phyloP scores from a whole-genome alignment of 2,797 vertebrate species.

The Apogon hyalosoma region DNA sequence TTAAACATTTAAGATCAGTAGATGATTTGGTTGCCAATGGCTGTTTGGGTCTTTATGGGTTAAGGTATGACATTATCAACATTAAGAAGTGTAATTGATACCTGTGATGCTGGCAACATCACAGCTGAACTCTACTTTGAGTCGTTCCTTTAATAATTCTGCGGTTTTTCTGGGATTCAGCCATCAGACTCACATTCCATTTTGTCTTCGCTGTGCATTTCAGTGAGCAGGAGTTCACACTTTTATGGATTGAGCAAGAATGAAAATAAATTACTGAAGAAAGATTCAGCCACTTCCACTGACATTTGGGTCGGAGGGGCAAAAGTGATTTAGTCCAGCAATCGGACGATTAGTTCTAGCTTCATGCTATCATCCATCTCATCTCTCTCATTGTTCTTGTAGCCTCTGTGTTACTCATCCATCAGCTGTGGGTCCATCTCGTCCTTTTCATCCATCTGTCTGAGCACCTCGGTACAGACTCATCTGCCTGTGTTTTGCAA shows the following conservation, averaged over 20 bases:
- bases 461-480: neutral
- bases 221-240: neutral
- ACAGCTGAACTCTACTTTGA: too few relatives aligned
- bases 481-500: neutral
- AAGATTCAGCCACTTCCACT: conserved; percentile 10
- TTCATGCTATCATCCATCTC: conserved; percentile 25
- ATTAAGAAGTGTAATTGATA: too few relatives aligned
- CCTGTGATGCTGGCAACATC: too few relatives aligned
- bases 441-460: conserved; percentile 6
- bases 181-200: too few relatives aligned
- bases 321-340: conserved; percentile 46
- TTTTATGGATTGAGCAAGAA: conserved; percentile 8
- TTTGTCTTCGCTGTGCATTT: neutral
- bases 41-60: too few relatives aligned
- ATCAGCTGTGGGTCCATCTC: conserved; percentile 14
- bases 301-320: conserved; percentile 30
- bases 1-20: too few relatives aligned
- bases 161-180: too few relatives aligned
- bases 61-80: too few relatives aligned
- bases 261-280: conserved; percentile 33
- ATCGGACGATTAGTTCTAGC: conserved; percentile 49
- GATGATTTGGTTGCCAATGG: too few relatives aligned
- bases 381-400: conserved; percentile 17
- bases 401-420: conserved; percentile 17
- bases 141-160: too few relatives aligned